These are phyloP conservation scores for Novumbra hubbsi DNA, from an alignment of 2,797 vertebrate genomes.

Conservation along the genomic window DNA sequence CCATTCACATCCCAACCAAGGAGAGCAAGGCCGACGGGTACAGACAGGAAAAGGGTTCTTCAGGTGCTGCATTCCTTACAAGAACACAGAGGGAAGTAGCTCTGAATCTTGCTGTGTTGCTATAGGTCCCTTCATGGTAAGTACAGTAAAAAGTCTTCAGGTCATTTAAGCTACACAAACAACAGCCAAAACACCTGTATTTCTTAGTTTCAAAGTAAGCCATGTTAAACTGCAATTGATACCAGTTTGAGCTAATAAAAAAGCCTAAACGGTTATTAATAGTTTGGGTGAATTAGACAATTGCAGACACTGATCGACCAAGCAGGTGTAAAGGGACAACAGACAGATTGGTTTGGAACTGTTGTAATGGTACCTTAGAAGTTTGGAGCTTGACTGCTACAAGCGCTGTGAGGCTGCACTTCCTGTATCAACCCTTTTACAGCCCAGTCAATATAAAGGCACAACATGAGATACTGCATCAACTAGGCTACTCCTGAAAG, in stretches of 20 bases:
- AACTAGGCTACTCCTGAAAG: not conserved
- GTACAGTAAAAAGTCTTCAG: not conserved
- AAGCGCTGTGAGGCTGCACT: not conserved
- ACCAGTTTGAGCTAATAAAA: not conserved
- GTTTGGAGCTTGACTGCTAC: not conserved
- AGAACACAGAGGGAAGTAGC: not conserved
- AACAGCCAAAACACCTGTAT: not conserved
- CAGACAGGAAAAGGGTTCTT: constrained; percentile 29
- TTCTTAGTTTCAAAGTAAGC: not conserved
- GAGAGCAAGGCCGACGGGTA: constrained; percentile 20
- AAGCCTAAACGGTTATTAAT: not conserved
- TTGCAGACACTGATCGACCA: not conserved
- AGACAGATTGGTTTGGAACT: not conserved
- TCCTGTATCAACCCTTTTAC: not conserved
- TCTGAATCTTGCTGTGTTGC: not conserved
- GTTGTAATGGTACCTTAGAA: not conserved
- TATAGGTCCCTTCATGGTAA: not conserved
- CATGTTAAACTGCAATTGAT: not conserved
- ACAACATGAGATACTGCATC: not conserved
- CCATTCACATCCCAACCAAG: not conserved
- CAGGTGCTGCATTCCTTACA: constrained; percentile 33
- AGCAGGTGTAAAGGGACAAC: not conserved
- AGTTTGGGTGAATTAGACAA: not conserved
- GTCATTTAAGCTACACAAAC: not conserved
- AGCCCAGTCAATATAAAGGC: not conserved